Percentiles rank a stretch among this genome's conserved stretches.
Conservation (phyloP, 2,888 invertebrate genomes). For the Xanthia togata region DNA sequence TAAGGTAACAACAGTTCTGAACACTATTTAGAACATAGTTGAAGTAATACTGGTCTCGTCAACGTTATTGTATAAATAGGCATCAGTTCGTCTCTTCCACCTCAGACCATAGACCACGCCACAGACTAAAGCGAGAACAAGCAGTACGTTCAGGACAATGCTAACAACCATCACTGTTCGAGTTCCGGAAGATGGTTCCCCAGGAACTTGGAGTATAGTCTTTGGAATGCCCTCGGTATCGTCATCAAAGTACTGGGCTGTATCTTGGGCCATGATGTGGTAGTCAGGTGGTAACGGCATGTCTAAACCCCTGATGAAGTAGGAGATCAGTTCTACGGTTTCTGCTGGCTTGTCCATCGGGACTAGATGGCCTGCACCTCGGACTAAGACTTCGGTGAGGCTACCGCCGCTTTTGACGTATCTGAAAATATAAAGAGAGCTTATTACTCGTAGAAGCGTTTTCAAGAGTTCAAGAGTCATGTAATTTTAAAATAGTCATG, state of each 20-base stretch:
- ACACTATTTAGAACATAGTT: constrained; percentile 59
- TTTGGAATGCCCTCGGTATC: constrained; percentile 63
- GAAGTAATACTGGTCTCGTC: constrained; percentile 72
- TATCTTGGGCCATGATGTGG: constrained; percentile 55
- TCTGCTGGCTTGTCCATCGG: constrained; percentile 91
- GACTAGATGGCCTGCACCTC: constrained; percentile 91
- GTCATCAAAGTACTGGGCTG: constrained; percentile 60
- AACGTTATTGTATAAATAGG: constrained; percentile 73
- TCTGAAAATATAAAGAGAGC: constrained; percentile 74
- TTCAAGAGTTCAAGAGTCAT: background rate
- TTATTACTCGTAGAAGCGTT: background rate
- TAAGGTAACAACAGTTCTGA: constrained; percentile 19
- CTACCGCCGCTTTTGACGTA: constrained; percentile 90
- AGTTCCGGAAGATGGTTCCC: constrained; percentile 46
- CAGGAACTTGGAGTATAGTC: constrained; percentile 52
- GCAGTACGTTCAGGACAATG: constrained; percentile 76
- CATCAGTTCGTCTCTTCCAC: constrained; percentile 74
- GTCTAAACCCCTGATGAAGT: constrained; percentile 75
- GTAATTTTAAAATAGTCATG: background rate
- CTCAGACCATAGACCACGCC: constrained; percentile 71
- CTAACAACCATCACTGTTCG: constrained; percentile 75
- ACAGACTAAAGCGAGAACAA: constrained; percentile 70
- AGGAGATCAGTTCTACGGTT: constrained; percentile 76
- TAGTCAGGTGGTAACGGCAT: constrained; percentile 71
- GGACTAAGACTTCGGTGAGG: constrained; percentile 90